These are phyloP conservation scores for Podilymbus podiceps DNA, from an alignment of 2,113 vertebrate genomes.

Conservation along the genomic window DNA sequence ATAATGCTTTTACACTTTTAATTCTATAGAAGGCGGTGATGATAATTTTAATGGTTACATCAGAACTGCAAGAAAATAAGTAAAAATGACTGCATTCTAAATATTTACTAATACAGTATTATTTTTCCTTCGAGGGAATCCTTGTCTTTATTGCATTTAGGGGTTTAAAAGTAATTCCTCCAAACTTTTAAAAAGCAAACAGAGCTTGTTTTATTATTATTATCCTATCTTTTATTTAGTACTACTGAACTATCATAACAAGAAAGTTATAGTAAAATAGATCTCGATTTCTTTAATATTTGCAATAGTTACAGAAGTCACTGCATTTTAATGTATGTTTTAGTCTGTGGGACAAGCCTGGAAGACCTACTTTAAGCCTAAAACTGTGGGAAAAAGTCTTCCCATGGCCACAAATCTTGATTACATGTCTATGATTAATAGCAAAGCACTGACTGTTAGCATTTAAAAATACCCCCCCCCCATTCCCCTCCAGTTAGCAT, in stretches of 20 bases:
- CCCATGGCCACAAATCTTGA: not conserved
- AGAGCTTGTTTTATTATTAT: not conserved
- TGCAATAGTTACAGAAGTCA: not conserved
- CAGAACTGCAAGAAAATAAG: not conserved
- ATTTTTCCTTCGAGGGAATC: not conserved
- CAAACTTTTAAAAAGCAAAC: not conserved
- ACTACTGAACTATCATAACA: not conserved
- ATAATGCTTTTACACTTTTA: not conserved
- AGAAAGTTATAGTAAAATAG: not conserved
- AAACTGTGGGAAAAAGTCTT: not conserved
- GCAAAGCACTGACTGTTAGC: not conserved
- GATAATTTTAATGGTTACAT: not conserved
- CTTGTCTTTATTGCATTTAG: not conserved
- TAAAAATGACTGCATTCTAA: not conserved
- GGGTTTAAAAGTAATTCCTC: not conserved
- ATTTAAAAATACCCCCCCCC: not conserved
- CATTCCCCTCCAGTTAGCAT: not conserved
- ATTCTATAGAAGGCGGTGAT: not conserved
- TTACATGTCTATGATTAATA: not conserved
- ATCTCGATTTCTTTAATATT: not conserved
- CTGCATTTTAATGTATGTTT: not conserved
- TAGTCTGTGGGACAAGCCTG: not conserved
- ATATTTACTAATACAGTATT: not conserved
- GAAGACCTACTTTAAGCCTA: fast-evolving
- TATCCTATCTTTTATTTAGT: not conserved